Evolutionary conservation across 2,888 invertebrate genomes (phyloP), one percentile per base, ranked within the genome.

Genomic region (Bibio marci): DNA sequence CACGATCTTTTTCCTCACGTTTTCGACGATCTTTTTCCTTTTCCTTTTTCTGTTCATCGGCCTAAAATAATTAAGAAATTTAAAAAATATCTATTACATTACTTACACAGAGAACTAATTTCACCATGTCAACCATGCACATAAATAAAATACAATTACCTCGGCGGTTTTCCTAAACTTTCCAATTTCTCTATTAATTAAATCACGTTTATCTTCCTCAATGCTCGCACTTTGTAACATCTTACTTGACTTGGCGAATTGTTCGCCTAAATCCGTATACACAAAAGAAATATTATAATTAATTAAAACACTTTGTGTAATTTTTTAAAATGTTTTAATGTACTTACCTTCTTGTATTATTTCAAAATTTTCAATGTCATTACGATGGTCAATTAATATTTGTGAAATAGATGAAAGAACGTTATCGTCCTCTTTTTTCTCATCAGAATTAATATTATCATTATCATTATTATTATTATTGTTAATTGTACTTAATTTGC

Each of bases 101-200:
- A 30, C 41, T 30, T 37, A 25, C 36, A 39, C 19, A 38, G 37
- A 30, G 32, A 42, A 45, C 25, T 45, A 47, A 46, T 49, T 67
- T 70, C 76, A 88, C 88, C 85, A 90, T 90, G 80, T 90, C n/a
- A n/a, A n/a, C n/a, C n/a, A n/a, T 22, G 22, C 22, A 22, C 22
- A 22, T 6, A 22, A 22, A 22, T 6, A 22, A 14, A 3, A 13
- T 31, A 4, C 3, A 17, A 3, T 18, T 18, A 33, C 62, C 44
- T 62, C 62, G 13, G 62, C 94, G 49, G 88, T 85, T 67, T 94
- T 92, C 45, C 95, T 76, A 67, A 97, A 97, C 65, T 90, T 91
- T 52, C 88, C 88, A 62, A 97, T 97, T 72, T 97, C 97, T 51
- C 92, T 74, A 54, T 88, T 90, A 50, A 97, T 97, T 50, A 95